A percentile compares a stretch with the other conserved stretches of the same genome.
These are phyloP conservation scores for Spermophilus dauricus DNA, from an alignment of 2,113 vertebrate species.

Conservation along the genomic window DNA sequence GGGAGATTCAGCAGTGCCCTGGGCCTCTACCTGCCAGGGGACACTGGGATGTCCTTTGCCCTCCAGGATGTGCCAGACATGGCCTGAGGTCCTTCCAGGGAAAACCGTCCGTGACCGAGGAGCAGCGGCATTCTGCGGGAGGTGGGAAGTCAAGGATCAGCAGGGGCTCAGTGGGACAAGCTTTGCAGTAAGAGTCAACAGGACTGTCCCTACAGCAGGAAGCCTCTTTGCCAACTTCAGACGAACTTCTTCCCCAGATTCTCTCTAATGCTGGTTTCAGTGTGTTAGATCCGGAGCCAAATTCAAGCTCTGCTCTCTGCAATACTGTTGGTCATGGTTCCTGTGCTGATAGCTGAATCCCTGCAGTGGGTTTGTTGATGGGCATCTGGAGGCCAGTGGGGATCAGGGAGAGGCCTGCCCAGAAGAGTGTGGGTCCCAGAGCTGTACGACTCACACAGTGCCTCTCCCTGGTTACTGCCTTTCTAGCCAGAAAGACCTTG, in stretches of 20 bases:
- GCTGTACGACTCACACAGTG: not conserved
- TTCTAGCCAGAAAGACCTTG: not conserved
- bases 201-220: fast-evolving
- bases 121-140: not conserved
- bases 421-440: fast-evolving
- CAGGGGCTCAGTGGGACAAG: not conserved
- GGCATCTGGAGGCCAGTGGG: not conserved
- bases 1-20: not conserved
- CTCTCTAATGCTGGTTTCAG: not conserved
- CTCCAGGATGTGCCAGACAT: not conserved
- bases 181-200: fast-evolving
- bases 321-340: not conserved
- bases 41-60: not conserved
- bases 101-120: not conserved
- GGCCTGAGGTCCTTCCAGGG: not conserved
- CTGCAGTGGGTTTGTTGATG: not conserved
- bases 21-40: not conserved
- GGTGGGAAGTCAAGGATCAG: not conserved
- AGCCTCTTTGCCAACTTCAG: conserved; percentile 7
- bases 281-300: not conserved
- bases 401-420: not conserved
- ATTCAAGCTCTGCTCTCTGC: not conserved
- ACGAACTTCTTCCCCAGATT: not conserved
- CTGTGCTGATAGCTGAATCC: not conserved
- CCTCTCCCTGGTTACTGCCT: not conserved